phyloP scores from a whole-genome alignment of 2,888 invertebrate genomes.

The Pheosia tremula region DNA sequence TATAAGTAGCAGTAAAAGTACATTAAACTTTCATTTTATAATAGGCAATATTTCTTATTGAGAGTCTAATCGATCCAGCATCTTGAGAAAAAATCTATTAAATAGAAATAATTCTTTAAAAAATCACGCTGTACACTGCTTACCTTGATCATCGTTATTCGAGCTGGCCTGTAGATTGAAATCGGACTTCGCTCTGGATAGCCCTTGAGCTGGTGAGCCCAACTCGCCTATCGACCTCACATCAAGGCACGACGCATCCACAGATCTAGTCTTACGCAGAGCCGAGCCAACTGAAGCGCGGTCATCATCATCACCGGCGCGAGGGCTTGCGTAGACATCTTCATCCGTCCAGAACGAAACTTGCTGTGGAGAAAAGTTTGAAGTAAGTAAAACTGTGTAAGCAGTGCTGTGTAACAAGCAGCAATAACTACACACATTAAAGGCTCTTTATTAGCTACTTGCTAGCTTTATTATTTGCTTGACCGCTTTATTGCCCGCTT shows the following conservation, averaged over 20 bases:
- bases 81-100: too few species aligned
- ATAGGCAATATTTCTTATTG: too few species aligned
- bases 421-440: too few species aligned
- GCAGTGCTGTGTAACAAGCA: too few species aligned
- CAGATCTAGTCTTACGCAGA: conserved; percentile 93
- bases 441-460: too few species aligned
- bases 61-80: too few species aligned
- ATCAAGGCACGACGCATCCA: conserved; percentile 94
- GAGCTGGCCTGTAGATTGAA: conserved; percentile 92
- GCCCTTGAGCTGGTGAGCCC: conserved; percentile 86
- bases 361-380: conserved; percentile 79
- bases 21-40: too few species aligned
- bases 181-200: conserved; percentile 94
- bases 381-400: too few species aligned
- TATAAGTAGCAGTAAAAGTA: too few species aligned
- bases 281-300: conserved; percentile 90
- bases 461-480: too few species aligned
- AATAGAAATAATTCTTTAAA: too few species aligned
- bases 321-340: conserved; percentile 88
- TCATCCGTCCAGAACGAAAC: conserved; percentile 92
- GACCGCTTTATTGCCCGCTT: too few species aligned
- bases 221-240: conserved; percentile 89
- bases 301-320: conserved; percentile 88
- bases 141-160: conserved; percentile 88
- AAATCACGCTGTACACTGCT: conserved; percentile 13